Conservation (phyloP, 1,140 invertebrate genomes). For the Eueides isabella region DNA sequence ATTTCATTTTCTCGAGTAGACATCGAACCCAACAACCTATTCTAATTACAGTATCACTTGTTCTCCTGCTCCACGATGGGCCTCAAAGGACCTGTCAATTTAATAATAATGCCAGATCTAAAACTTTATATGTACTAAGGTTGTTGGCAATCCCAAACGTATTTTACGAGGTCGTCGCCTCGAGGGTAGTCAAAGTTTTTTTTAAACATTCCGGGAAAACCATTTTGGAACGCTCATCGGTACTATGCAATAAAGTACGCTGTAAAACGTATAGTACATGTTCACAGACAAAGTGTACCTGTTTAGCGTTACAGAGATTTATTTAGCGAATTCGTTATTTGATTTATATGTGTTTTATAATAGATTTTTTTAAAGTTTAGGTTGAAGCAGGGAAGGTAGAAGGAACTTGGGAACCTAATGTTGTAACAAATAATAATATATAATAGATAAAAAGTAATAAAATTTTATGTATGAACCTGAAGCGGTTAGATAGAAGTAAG, state of each 20-base stretch:
- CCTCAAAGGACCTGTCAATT: no score
- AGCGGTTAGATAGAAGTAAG: no score
- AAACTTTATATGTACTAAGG: neutral
- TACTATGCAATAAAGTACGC: conserved; percentile 39
- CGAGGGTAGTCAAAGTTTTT: conserved; percentile 46
- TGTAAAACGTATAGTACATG: conserved; percentile 34
- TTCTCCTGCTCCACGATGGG: no score
- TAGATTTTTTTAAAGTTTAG: no score
- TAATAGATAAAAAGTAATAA: no score
- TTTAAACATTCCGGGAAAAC: conserved; percentile 45
- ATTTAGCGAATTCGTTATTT: neutral
- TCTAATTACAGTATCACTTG: no score
- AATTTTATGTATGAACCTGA: no score
- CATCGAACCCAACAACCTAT: no score
- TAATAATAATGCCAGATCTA: neutral
- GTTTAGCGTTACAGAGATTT: neutral
- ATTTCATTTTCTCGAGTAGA: no score
- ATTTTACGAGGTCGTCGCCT: conserved; percentile 44
- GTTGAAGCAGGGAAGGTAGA: no score
- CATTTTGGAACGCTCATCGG: conserved; percentile 35
- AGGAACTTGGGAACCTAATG: no score
- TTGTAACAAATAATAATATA: no score
- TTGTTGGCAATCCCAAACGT: conserved; percentile 36
- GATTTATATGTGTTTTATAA: neutral
- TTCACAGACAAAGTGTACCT: conserved; percentile 26